Evolutionary conservation across 2,797 vertebrate species (phyloP).

Genomic region (Mus spretus): DNA sequence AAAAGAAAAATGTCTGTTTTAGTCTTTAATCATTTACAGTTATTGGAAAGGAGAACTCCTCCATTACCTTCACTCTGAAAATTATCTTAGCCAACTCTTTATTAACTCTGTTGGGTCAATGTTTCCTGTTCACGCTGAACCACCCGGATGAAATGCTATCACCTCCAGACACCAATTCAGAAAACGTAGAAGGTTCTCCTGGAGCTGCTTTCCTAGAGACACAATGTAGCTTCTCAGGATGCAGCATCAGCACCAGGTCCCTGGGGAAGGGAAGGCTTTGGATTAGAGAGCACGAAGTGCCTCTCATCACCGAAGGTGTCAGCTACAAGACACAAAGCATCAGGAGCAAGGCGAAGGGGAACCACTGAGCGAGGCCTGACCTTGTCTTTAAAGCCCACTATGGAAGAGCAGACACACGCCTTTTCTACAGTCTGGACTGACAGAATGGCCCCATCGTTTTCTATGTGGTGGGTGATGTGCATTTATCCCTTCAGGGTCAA

Average conservation of each 20-base stretch:
- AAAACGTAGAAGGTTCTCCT: background rate
- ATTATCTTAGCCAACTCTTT: background rate
- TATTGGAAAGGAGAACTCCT: background rate
- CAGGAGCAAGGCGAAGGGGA: background rate
- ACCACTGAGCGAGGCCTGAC: rapidly evolving
- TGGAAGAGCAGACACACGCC: rapidly evolving
- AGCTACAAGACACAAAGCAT: background rate
- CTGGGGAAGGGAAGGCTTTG: background rate
- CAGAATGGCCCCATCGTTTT: rapidly evolving
- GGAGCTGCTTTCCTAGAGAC: background rate
- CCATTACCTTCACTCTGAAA: background rate
- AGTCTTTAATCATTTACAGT: background rate
- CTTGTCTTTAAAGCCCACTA: background rate
- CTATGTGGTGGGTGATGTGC: background rate
- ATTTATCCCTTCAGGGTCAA: rapidly evolving
- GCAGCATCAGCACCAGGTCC: too few species aligned
- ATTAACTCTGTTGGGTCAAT: background rate
- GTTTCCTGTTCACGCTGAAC: background rate
- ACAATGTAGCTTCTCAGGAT: too few species aligned
- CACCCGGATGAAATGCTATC: background rate
- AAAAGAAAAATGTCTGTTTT: background rate
- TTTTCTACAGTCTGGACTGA: background rate
- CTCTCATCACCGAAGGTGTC: background rate
- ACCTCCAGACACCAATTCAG: background rate
- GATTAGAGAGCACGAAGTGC: background rate